Conservation (phyloP, 2,888 invertebrate species). For the Zygogramma bicolorata region DNA sequence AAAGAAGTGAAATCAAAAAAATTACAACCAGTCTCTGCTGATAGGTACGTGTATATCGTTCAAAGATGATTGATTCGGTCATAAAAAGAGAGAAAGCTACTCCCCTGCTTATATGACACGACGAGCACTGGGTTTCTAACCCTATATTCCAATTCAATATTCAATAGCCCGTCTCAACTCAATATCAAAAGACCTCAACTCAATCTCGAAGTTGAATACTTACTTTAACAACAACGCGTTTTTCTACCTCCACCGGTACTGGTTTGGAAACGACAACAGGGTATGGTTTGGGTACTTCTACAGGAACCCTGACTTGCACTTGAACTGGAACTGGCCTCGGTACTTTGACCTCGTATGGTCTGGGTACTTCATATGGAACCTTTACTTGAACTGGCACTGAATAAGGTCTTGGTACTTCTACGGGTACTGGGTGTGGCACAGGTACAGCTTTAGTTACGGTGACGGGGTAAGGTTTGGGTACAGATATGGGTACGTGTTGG, state of each 20-base stretch:
- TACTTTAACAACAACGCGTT: constrained; percentile 51
- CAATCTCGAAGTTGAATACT: constrained; percentile 7
- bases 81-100: too few species aligned
- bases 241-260: constrained; percentile 52
- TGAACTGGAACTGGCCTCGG: constrained; percentile 49
- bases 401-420: constrained; percentile 50
- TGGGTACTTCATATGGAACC: constrained; percentile 56
- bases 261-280: constrained; percentile 51
- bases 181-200: background rate
- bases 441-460: constrained; percentile 48
- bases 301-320: constrained; percentile 45
- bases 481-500: constrained; percentile 48
- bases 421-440: constrained; percentile 53
- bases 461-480: constrained; percentile 48
- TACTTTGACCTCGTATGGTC: constrained; percentile 54
- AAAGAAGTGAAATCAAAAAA: too few species aligned
- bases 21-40: too few species aligned
- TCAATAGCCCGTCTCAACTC: background rate
- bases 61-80: too few species aligned
- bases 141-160: background rate
- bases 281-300: constrained; percentile 57
- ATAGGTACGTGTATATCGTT: too few species aligned
- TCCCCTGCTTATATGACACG: too few species aligned
- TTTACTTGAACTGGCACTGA: constrained; percentile 46
- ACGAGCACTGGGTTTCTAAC: too few species aligned